Evolutionary conservation across 2,888 invertebrate species (phyloP), one percentile per base, ranked within the genome.

Genomic region (Pinctada fucata): DNA sequence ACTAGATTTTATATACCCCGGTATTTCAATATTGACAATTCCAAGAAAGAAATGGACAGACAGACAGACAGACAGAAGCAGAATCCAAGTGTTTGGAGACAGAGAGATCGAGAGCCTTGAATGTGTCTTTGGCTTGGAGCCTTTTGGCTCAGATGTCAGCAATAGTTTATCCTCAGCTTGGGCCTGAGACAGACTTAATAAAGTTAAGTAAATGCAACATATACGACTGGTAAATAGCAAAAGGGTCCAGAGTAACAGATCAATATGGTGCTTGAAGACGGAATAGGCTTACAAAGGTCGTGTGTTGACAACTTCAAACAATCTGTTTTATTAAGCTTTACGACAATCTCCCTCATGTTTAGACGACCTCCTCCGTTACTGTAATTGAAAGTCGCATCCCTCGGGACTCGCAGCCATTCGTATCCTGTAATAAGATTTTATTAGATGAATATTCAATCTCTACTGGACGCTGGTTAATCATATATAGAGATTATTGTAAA

Each of bases 301-400:
- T 58, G 58, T 58, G 58, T 6, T 58, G 13, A 58, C 58, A 58
- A 58, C 58, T 10, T 58, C 58, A 58, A 10, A 58, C 58, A 58
- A 58, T 58, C 58, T 58, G 58, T 58, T 58, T 58, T 58, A 58
- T 58, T 58, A 58, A 58, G 58, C 58, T 13, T 58, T 58, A 10
- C 58, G 13, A 58, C 58, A 58, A 58, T 10, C 6, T 6, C 58
- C 6, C 13, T 58, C 58, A 58, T 58, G 58, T 58, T 58, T 58
- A 10, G 8, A 6, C 58, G 13, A 58, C 6, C 58, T 58, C 6
- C 58, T 10, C 6, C 58, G 58, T 58, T 58, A 58, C 8, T 58
- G 58, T 58, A 58, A 58, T 58, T 58, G 58, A 58, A 58, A 58
- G 58, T 13, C 58, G 58, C 8, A 13, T 58, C 58, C 13, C 58